Evolutionary conservation across 2,888 invertebrate genomes (phyloP).

Genomic region (Plebejus anna): DNA sequence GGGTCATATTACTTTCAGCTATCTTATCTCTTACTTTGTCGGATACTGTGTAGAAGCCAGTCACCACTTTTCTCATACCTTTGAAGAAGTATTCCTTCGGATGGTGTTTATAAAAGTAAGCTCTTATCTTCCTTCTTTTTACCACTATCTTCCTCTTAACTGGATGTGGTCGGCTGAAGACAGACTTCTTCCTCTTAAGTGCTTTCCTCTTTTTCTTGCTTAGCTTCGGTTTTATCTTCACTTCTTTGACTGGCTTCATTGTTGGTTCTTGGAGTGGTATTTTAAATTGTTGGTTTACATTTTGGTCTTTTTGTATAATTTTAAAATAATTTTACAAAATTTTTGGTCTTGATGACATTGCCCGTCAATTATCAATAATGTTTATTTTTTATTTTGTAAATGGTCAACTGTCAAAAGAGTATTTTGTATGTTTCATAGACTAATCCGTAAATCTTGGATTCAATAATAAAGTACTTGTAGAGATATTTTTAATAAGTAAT

Average conservation of each 20-base stretch:
- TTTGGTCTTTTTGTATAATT: not conserved
- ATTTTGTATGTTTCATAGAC: not conserved
- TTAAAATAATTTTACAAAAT: not conserved
- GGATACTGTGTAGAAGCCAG: conserved; percentile 55
- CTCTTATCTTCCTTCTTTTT: conserved; percentile 53
- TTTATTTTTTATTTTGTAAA: not conserved
- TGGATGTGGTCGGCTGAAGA: conserved; percentile 60
- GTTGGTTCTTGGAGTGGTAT: not conserved
- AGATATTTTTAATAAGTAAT: no score
- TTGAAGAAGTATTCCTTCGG: conserved; percentile 47
- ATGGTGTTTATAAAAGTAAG: conserved; percentile 56
- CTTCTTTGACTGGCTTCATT: conserved; percentile 14
- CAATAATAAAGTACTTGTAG: no score
- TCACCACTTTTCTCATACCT: conserved; percentile 53
- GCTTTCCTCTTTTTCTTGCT: conserved; percentile 52
- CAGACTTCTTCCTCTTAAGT: conserved; percentile 55
- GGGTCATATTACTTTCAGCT: conserved; percentile 55
- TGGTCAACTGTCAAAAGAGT: not conserved
- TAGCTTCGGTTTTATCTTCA: conserved; percentile 41
- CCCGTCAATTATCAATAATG: not conserved
- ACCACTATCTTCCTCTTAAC: conserved; percentile 57
- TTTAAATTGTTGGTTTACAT: not conserved
- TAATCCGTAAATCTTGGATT: no score
- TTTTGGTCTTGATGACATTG: not conserved
- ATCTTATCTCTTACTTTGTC: conserved; percentile 60